These are phyloP conservation scores for Aricia artaxerxes DNA, from an alignment of 2,888 invertebrate species.

Conservation along the genomic window DNA sequence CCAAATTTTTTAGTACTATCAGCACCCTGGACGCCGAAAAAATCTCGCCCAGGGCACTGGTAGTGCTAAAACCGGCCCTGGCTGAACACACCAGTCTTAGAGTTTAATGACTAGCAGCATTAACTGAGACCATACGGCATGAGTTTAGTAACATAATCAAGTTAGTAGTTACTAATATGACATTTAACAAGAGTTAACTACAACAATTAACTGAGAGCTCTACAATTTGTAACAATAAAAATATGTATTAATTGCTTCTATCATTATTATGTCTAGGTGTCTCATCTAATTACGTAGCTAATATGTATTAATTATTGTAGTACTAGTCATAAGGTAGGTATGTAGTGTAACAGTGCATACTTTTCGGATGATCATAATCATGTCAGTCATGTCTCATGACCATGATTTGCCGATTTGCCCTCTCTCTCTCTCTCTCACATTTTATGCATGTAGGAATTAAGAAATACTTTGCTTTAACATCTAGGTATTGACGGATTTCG, in stretches of 20 bases:
- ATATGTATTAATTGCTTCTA: neutral
- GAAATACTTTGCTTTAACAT: too few relatives aligned
- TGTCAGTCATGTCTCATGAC: neutral
- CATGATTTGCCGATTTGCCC: neutral
- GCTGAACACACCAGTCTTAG: too few relatives aligned
- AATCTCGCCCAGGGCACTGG: too few relatives aligned
- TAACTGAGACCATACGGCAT: too few relatives aligned
- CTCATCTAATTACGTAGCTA: neutral
- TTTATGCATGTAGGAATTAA: too few relatives aligned
- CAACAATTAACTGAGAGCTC: neutral
- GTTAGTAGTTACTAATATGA: neutral
- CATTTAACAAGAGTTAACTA: slow-evolving; percentile 5
- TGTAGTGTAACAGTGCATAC: neutral
- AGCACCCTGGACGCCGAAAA: too few relatives aligned
- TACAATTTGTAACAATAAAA: neutral
- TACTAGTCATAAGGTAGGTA: neutral
- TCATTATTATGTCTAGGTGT: neutral
- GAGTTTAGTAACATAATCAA: neutral
- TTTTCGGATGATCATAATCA: neutral
- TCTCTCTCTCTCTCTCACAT: too few relatives aligned
- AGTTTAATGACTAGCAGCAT: too few relatives aligned
- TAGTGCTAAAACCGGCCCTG: too few relatives aligned
- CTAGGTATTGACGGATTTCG: too few relatives aligned
- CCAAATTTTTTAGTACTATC: too few relatives aligned
- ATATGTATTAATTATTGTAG: neutral